Evolutionary conservation across 2,888 invertebrate genomes (phyloP), one percentile per base, ranked within the genome.

Genomic region (Lycocerus yunnanus): DNA sequence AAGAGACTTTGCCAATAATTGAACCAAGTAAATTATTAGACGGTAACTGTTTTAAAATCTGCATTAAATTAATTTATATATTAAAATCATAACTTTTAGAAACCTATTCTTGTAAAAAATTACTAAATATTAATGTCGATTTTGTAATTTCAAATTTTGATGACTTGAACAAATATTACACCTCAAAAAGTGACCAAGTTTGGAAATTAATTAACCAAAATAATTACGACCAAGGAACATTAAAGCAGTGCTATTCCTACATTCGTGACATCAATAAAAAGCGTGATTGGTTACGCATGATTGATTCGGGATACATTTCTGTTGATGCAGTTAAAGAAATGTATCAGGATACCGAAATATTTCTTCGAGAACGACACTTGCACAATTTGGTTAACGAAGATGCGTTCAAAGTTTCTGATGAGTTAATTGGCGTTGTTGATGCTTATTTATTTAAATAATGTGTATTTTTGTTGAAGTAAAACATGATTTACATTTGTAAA

Each of bases 251-350:
- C 68, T 86, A 86, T 74, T 79, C 78, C 13, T 80, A 83, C 5
- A 78, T 86, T 16, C 80, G 82, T 70, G 85, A 86, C 80, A 75
- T 85, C 27, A 86, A 87, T 72, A 84, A 83, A 74, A 86, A 86
- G 78, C 77, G 79, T 15, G 84, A 84, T 77, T 82, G 84, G 79
- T 77, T 86, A 73, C 78, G 85, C 20, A 83, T 84, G 77, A 83
- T 87, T 69, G 85, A 85, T 73, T 80, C 82, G 58, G 84, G 84
- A 63, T 82, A 85, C 71, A 81, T 85, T 20, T 80, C 84, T 10
- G 78, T 78, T 3, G 84, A 85, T 66, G 78, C 84, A 2, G 77
- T 86, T 8, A 79, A 77, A 61, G 85, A 86, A 67, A 82, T 84
- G 70, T 86, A 85, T 76, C 81, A 81, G n/a, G 79, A 84, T 27